These are phyloP conservation scores for Macheiramphus alcinus DNA, from an alignment of 2,113 vertebrate species.

Conservation along the genomic window DNA sequence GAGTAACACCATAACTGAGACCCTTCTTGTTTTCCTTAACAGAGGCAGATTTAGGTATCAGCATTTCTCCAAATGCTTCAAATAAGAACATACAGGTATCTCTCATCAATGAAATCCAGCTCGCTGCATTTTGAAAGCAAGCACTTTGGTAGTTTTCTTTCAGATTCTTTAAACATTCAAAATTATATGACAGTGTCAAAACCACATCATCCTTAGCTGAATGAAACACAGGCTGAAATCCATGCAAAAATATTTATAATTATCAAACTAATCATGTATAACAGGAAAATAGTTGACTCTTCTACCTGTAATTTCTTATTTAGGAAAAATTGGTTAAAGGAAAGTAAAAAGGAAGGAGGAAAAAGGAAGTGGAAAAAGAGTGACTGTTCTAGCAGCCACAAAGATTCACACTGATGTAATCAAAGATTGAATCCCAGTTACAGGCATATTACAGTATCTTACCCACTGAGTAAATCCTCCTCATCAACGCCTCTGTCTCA, in stretches of 20 bases:
- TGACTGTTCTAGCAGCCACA: background rate
- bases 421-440: background rate
- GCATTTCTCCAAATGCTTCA: background rate
- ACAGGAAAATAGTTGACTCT: background rate
- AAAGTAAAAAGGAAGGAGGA: background rate
- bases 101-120: background rate
- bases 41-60: background rate
- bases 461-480: slow-evolving; percentile 62
- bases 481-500: slow-evolving; percentile 67
- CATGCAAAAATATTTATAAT: background rate
- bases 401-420: background rate
- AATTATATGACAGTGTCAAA: background rate
- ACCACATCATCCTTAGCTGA: background rate
- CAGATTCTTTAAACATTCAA: background rate
- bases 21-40: background rate
- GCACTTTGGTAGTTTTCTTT: background rate
- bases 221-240: background rate
- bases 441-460: background rate
- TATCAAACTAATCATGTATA: background rate
- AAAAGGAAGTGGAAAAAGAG: background rate
- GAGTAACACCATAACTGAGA: background rate
- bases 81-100: background rate
- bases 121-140: background rate
- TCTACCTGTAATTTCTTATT: background rate
- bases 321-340: background rate